phyloP scores from a whole-genome alignment of 2,888 invertebrate genomes.

The Lydus trimaculatus region DNA sequence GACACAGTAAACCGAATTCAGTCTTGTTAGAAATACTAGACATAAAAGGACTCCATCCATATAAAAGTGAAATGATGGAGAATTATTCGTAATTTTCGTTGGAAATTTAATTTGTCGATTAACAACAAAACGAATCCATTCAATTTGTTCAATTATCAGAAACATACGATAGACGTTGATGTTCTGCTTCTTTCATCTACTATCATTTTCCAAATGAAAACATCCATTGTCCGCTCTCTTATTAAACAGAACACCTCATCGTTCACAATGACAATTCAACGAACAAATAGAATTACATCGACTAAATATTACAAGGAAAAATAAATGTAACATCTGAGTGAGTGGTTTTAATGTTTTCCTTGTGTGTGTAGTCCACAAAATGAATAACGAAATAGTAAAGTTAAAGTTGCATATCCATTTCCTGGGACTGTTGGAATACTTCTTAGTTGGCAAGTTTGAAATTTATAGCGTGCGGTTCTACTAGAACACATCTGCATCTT shows the following conservation, averaged over 20 bases:
- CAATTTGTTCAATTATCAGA: conserved; percentile 38
- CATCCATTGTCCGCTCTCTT: neutral
- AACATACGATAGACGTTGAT: conserved; percentile 9
- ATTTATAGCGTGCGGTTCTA: conserved; percentile 3
- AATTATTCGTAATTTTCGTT: neutral
- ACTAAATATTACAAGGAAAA: neutral
- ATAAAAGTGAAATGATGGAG: too few species aligned
- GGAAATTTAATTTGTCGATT: neutral
- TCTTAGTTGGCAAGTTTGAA: conserved; percentile 1
- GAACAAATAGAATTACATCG: neutral
- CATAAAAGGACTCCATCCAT: too few species aligned
- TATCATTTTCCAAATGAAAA: conserved; percentile 6
- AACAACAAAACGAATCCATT: conserved; percentile 32
- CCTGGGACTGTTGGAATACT: neutral
- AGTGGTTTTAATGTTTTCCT: neutral
- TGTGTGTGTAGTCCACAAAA: neutral
- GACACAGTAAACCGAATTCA: neutral
- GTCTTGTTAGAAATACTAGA: neutral
- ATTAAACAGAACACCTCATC: neutral
- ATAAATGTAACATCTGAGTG: neutral
- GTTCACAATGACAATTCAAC: neutral
- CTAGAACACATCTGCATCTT: conserved; percentile 6
- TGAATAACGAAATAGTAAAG: neutral
- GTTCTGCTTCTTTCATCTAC: conserved; percentile 27
- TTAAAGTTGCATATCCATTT: conserved; percentile 3